Base-by-base conservation (phyloP, 2,888 invertebrate genomes). In the Drosophila subquinaria region DNA sequence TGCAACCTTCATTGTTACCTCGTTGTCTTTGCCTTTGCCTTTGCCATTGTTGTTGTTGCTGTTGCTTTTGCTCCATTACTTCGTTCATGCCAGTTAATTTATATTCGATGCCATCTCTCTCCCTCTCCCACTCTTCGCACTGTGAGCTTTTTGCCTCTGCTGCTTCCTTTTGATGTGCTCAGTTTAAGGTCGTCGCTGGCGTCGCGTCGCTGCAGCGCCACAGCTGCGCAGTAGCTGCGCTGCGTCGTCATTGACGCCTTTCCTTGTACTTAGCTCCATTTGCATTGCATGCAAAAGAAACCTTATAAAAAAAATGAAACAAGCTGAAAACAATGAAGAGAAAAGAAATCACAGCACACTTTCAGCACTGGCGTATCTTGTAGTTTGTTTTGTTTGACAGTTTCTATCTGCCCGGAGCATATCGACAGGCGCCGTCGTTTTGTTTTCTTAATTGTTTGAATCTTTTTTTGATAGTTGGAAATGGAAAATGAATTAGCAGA, bases 361-460 rank as follows among this genome's bases (percentile, higher is more conserved):
- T 89, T 79, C 64, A 83, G 78, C 75, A 59, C 66, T 57, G 64
- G 69, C 62, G 65, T 87, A 81, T 86, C 81, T 72, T 81, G 81
- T 78, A 59, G 81, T 81, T 76, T 79, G 79, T 81, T 85, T 85
- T 85, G 81, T 79, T 85, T 89, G 89, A 89, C 88, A 89, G 89
- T 74, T 82, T 82, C 62, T 73, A 76, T 50, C 47, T 48, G 62
- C 40, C 9, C 36, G 43, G n/a, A 20, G 27, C 33, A 30, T 20
- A 51, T 40, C 60, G 23, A 35, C 61, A 55, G 64, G 61, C 50
- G 59, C 40, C 73, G 53, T 47, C 82, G 70, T 70, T 88, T 81
- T 82, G 82, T 76, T 73, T 72, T 48, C 69, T 74, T 87, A 77
- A 82, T 76, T 86, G 75, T 77, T 87, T 72, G 67, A 40, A n/a